Base-by-base conservation (phyloP, 2,888 invertebrate genomes). In the Eudasyphora cyanicolor region DNA sequence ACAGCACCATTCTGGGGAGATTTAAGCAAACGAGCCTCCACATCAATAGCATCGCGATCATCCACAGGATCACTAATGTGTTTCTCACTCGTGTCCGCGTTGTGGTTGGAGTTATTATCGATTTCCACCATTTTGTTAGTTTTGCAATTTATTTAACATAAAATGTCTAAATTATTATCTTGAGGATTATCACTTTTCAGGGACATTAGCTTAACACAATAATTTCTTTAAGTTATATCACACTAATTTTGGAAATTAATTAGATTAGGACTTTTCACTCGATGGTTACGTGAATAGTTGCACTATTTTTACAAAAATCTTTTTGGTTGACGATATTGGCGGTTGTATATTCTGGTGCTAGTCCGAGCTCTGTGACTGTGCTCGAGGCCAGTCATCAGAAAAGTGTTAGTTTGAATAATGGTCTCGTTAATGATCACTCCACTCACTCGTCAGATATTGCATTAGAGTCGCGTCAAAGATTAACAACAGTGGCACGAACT, bases 1-100 rank as follows among this genome's bases (percentile, higher is more conserved):
- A 81, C 83, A 67, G 82, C 83, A 17, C 79, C 84, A n/a, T 78
- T 82, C 49, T 57, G 32, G n/a, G 29, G 74, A 21, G 17, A 78
- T 64, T 90, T 86, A 76, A 91, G 79, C 32, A 91, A 82, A 54
- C 88, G 89, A 19, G 88, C 87, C 82, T 88, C 88, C 0, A 85
- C 86, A 82, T 86, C 85, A 8, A 69, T 82, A 29, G 75, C 84
- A 10, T 82, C 85, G 7, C 69, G 75, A 70, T 83, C 82, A 21
- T 86, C 83, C 69, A 45, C 27, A 27, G 84, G 77, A 17, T 75
- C 85, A 77, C 49, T 42, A 14, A 10, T n/a, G 7, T 19, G 60
- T 45, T 76, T 80, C 10, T 21, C 73, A 54, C 14, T 57, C 2
- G 14, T 32, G 67, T 69, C 83, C 67, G 77, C 78, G 6, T 45